These are phyloP conservation scores for Pseudococcus longispinus DNA, from an alignment of 2,888 invertebrate species.

Conservation along the genomic window DNA sequence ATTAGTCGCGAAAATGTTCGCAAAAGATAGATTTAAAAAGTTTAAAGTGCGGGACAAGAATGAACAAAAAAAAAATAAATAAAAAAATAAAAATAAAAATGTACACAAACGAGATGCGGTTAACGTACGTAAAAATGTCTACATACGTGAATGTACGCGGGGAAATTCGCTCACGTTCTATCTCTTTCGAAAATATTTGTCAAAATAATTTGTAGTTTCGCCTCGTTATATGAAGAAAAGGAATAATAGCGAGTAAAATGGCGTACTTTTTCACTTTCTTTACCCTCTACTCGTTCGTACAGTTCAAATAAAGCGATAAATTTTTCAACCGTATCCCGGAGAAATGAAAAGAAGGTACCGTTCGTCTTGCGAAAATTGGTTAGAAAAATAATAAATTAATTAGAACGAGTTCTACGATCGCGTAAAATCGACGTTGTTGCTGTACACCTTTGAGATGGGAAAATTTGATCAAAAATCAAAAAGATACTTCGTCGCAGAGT, in stretches of 20 bases:
- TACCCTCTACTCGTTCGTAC: background rate
- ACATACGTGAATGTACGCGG: background rate
- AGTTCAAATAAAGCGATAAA: background rate
- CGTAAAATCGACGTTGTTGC: background rate
- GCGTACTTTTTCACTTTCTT: background rate
- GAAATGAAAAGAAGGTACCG: background rate
- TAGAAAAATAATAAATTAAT: conserved; percentile 5
- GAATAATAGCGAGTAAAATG: background rate
- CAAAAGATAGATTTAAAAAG: conserved; percentile 40
- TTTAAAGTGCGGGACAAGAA: background rate
- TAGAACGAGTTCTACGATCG: background rate
- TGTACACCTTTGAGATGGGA: background rate
- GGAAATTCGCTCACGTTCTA: background rate
- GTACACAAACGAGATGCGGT: background rate
- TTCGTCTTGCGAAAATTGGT: background rate
- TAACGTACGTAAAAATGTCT: background rate
- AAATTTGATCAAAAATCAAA: background rate
- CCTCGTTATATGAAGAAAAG: background rate
- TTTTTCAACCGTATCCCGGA: background rate
- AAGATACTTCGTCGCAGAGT: background rate
- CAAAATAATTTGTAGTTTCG: background rate
- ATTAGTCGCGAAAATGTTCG: conserved; percentile 24
- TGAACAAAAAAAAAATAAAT: background rate
- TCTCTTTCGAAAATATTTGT: background rate
- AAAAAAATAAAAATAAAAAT: background rate